Conservation (phyloP, 2,113 vertebrate species). For the Sinocyclocheilus anophthalmus region DNA sequence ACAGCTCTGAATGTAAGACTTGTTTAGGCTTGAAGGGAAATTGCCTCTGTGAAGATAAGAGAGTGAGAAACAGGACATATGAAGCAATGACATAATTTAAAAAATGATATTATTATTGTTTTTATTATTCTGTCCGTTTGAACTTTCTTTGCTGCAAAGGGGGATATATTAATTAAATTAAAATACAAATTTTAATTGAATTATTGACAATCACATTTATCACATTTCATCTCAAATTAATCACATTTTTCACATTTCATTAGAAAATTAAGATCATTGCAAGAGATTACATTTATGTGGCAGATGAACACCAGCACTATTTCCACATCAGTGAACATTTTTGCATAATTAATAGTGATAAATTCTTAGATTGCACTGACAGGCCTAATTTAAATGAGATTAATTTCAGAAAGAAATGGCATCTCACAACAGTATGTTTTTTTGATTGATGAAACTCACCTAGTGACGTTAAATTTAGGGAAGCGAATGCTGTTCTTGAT, state of each 20-base stretch:
- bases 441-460: constrained; percentile 70
- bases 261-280: no score
- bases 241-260: no score
- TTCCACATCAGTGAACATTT: no score
- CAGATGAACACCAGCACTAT: no score
- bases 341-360: no score
- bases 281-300: no score
- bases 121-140: background rate
- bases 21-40: constrained; percentile 67
- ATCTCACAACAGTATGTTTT: background rate
- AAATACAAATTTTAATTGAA: no score
- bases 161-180: no score
- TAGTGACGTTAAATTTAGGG: constrained; percentile 86
- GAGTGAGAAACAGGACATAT: constrained; percentile 7
- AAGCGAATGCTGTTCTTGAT: constrained; percentile 97
- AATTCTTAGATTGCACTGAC: no score
- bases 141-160: background rate
- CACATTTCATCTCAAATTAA: no score
- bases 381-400: background rate
- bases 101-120: background rate
- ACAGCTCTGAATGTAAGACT: constrained; percentile 61
- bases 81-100: background rate
- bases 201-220: no score
- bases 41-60: constrained; percentile 74
- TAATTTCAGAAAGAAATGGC: background rate